Percentiles rank a stretch among this genome's conserved stretches.
Evolutionary conservation across 2,888 invertebrate genomes (phyloP).

Genomic region (Aplocera efformata): DNA sequence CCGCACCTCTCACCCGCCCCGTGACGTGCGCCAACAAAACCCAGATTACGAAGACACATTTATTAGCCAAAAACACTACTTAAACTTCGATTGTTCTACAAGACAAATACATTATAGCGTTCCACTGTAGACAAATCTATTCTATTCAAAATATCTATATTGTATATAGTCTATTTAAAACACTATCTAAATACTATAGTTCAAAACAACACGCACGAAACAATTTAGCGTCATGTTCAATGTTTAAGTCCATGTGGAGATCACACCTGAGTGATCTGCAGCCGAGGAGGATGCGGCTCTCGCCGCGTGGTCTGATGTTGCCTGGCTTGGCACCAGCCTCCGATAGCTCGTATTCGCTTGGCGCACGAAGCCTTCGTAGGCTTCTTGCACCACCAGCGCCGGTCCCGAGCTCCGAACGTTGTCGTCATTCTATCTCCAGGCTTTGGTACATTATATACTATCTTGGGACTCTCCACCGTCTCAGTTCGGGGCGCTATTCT

Average conservation of each 20-base stretch:
- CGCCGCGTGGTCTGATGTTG: constrained; percentile 55
- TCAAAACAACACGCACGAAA: constrained; percentile 13
- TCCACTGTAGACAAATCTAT: no score
- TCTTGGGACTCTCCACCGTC: constrained; percentile 66
- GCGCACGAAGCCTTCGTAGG: constrained; percentile 54
- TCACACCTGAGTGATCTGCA: constrained; percentile 78
- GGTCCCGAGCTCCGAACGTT: constrained; percentile 63
- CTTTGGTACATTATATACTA: constrained; percentile 65
- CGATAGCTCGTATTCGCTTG: constrained; percentile 48
- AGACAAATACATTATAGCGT: constrained; percentile 40
- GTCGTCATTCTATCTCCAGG: constrained; percentile 70
- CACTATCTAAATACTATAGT: constrained; percentile 14
- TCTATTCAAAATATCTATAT: constrained; percentile 14
- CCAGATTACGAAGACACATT: constrained; percentile 70
- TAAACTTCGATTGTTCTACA: constrained; percentile 61
- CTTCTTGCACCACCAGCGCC: constrained; percentile 52
- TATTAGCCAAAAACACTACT: constrained; percentile 74
- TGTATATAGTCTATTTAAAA: constrained; percentile 13
- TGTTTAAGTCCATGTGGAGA: constrained; percentile 29
- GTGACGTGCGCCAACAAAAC: constrained; percentile 67
- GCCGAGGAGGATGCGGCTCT: constrained; percentile 53
- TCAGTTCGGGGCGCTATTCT: constrained; percentile 60
- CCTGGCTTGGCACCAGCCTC: constrained; percentile 54
- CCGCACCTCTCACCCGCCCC: constrained; percentile 48
- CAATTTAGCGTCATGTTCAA: constrained; percentile 23